Conservation (phyloP, 2,797 vertebrate species). For the Phaenicophaeus curvirostris region DNA sequence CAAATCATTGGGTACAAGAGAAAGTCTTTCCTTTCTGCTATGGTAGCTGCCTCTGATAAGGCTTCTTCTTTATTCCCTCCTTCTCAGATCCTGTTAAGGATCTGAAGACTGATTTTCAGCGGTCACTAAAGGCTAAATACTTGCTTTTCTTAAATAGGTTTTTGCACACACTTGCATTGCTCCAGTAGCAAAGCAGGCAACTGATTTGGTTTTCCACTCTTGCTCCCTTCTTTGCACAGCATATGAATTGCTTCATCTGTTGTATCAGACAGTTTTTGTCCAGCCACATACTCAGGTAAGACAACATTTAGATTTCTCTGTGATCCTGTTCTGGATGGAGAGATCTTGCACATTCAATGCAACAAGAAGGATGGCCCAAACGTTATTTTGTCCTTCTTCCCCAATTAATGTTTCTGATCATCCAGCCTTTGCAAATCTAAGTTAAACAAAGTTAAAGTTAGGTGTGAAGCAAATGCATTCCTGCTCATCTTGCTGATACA, state of each 20-base stretch:
- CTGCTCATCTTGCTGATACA: not conserved
- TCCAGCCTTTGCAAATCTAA: not conserved
- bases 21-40: not conserved
- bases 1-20: not conserved
- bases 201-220: slow-evolving; percentile 21
- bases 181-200: slow-evolving; percentile 12
- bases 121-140: not conserved
- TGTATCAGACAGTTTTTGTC: slow-evolving; percentile 38
- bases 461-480: not conserved
- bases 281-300: slow-evolving; percentile 17
- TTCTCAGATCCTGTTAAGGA: not conserved
- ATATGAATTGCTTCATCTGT: slow-evolving; percentile 37
- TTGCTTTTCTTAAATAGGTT: not conserved
- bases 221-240: slow-evolving; percentile 35
- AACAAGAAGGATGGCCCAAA: not conserved
- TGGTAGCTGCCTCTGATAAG: not conserved
- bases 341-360: not conserved
- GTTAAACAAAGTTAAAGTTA: not conserved
- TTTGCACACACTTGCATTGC: not conserved
- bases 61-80: not conserved
- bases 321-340: not conserved
- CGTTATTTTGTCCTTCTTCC: not conserved
- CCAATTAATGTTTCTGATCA: not conserved
- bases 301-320: not conserved
- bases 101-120: not conserved